These are phyloP conservation scores for Mylabris sibirica DNA, from an alignment of 2,888 invertebrate genomes.

Conservation along the genomic window DNA sequence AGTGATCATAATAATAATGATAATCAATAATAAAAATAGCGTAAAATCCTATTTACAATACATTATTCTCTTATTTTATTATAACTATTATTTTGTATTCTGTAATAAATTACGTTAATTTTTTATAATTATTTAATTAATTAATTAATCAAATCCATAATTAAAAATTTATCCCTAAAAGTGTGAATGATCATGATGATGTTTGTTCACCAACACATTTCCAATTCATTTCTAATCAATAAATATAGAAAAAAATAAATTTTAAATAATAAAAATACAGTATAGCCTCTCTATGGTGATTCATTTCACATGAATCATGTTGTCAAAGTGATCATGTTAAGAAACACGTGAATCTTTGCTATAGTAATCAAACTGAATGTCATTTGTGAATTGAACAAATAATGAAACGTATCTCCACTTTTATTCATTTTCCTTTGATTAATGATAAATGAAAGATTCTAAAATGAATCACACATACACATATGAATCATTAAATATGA, in stretches of 20 bases:
- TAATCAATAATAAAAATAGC: neutral
- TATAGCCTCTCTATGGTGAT: no score
- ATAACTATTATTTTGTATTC: conserved; percentile 10
- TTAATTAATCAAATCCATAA: neutral
- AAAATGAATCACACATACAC: no score
- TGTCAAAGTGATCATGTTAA: no score
- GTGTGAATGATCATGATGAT: neutral
- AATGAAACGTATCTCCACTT: no score
- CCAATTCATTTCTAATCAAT: neutral
- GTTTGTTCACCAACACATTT: neutral
- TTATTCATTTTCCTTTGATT: no score
- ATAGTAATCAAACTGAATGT: no score
- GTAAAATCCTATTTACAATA: conserved; percentile 18
- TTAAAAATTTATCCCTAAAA: neutral
- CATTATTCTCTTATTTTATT: conserved; percentile 21
- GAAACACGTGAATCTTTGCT: no score
- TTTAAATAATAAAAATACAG: neutral
- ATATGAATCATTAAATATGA: no score
- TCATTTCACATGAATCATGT: no score
- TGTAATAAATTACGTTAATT: conserved; percentile 2
- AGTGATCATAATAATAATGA: conserved; percentile 21
- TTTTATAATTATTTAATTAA: neutral
- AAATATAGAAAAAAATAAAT: neutral
- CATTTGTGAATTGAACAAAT: no score
- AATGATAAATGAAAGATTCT: no score